A percentile compares a stretch with the other conserved stretches of the same genome.
These are phyloP conservation scores for Rutpela maculata DNA, from an alignment of 2,888 invertebrate species.

Conservation along the genomic window DNA sequence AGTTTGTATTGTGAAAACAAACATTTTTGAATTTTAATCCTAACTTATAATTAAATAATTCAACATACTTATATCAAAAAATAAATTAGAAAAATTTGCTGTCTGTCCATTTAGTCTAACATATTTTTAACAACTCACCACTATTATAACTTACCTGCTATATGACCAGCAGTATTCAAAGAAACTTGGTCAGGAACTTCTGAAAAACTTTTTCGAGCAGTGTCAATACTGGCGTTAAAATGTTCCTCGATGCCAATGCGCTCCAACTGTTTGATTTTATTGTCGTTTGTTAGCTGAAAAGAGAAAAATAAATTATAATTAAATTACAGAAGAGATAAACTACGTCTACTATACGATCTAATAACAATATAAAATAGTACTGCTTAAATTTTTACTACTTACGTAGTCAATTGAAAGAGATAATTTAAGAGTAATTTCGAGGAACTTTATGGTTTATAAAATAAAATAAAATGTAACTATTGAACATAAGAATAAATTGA, in stretches of 20 bases:
- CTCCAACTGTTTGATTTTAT: constrained; percentile 65
- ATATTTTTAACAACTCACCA: not conserved
- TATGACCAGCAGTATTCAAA: constrained; percentile 76
- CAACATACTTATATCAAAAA: no score
- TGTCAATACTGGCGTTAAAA: constrained; percentile 77
- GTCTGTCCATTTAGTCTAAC: not conserved
- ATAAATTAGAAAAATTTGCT: no score
- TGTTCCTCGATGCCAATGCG: constrained; percentile 76
- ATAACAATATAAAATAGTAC: not conserved
- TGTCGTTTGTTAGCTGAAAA: constrained; percentile 66
- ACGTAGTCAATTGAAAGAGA: no score
- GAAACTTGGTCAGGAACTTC: constrained; percentile 79
- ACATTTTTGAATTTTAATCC: no score
- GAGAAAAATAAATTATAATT: not conserved
- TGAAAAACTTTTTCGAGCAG: constrained; percentile 78
- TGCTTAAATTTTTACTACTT: not conserved
- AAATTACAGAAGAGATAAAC: not conserved
- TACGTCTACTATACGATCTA: not conserved
- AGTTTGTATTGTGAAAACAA: no score
- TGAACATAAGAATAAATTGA: no score
- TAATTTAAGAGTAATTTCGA: no score
- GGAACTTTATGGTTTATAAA: no score
- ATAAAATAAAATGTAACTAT: no score
- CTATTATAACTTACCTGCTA: constrained; percentile 61
- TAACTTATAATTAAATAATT: no score